Evolutionary conservation across 2,797 vertebrate genomes (phyloP), one percentile per base, ranked within the genome.

Genomic region (Argya squamiceps): DNA sequence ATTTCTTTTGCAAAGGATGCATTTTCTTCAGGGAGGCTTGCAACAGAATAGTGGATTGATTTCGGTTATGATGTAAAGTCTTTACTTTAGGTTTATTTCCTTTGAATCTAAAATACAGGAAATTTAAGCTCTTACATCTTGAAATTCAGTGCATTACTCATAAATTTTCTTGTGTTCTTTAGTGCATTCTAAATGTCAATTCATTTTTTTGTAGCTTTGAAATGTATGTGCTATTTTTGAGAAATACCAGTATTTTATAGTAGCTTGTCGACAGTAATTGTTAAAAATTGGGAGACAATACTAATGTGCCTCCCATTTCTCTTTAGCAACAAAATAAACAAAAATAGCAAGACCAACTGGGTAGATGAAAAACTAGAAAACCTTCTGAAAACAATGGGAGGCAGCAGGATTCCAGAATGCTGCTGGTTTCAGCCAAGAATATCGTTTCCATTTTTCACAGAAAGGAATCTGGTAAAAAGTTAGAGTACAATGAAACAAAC

Each of bases 331-430:
- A 92, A 93, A 95, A 82, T 71, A 91, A 94, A 86, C 58, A 76
- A 81, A 94, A 90, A 88, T 55, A 92, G 18, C 41, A 75, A 93
- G 89, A 90, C 92, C 69, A 93, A 76, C 92, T 63, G 55, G 85
- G 67, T 79, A 96, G 92, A 96, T 90, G 34, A 94, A 97, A 95
- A 94, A 81, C 55, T 86, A 78, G 26, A 78, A 95, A 93, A 70
- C 14, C 46, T 84, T 84, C 63, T 79, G 69, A 93, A 92, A 94
- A 79, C 39, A 89, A 90, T 65, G 37, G 30, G 53, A 92, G 67
- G 29, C 76, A 95, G 58, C 46, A 89, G 76, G 76, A 78, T 89
- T 92, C 36, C 73, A 83, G 58, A 94, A 84, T 39, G 17, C 18
- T 15, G 15, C 60, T 91, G 32, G 6, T 88, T 96, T 91, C 79